These are phyloP conservation scores for Drosophila tsacasi DNA, from an alignment of 1,140 invertebrate genomes.

Conservation along the genomic window DNA sequence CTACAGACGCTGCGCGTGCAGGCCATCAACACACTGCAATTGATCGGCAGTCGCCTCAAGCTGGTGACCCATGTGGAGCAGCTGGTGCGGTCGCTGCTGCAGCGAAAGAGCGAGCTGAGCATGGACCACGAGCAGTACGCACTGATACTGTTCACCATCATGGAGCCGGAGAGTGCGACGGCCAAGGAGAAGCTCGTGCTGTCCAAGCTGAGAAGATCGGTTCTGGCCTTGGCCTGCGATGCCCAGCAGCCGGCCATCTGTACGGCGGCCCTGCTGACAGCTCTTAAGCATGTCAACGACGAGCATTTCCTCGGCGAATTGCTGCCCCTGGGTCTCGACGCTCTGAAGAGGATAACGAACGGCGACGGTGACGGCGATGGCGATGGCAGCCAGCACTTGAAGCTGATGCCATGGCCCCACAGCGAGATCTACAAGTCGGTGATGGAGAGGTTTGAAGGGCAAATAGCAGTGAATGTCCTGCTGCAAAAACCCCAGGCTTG, in stretches of 20 bases:
- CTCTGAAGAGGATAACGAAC: constrained; percentile 43
- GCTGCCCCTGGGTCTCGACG: constrained; percentile 73
- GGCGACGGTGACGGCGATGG: neutral
- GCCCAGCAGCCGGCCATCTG: constrained; percentile 45
- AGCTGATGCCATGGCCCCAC: constrained; percentile 57
- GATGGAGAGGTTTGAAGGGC: constrained; percentile 61
- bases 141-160: constrained; percentile 86
- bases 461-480: constrained; percentile 49
- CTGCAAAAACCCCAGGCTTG: constrained; percentile 52
- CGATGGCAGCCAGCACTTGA: constrained; percentile 28
- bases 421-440: constrained; percentile 68
- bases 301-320: constrained; percentile 77
- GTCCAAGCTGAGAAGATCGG: constrained; percentile 40
- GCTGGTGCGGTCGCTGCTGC: constrained; percentile 61
- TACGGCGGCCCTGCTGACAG: constrained; percentile 71
- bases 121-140: constrained; percentile 88
- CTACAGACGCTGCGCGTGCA: constrained; percentile 82
- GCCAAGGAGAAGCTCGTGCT: constrained; percentile 43
- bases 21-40: constrained; percentile 55
- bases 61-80: constrained; percentile 41
- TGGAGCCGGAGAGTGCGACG: constrained; percentile 37
- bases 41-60: constrained; percentile 6
- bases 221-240: constrained; percentile 48
- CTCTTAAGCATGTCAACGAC: constrained; percentile 87
- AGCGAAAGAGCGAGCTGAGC: constrained; percentile 86